These are phyloP conservation scores for Tapirus indicus DNA, from an alignment of 2,797 vertebrate species.

Conservation along the genomic window DNA sequence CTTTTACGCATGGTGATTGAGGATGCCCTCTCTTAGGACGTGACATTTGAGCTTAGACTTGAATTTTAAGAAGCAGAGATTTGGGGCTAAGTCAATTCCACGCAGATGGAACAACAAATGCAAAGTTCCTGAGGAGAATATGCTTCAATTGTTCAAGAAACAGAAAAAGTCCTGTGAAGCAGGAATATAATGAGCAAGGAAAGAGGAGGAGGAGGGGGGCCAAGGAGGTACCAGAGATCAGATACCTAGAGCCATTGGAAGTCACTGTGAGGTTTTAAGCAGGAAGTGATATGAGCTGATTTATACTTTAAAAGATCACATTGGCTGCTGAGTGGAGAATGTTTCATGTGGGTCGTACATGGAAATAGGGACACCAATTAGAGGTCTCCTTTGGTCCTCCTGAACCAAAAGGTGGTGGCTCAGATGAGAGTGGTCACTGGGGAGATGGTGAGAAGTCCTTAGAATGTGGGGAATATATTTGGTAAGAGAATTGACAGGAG, in stretches of 20 bases:
- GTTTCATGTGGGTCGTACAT: neutral
- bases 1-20: neutral
- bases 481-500: neutral
- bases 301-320: neutral
- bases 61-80: constrained; percentile 46
- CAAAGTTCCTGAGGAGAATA: neutral
- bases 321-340: neutral
- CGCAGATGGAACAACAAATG: neutral
- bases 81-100: neutral
- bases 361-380: neutral
- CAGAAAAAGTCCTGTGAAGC: neutral
- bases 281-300: neutral
- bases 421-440: neutral
- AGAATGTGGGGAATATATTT: neutral
- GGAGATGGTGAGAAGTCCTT: neutral
- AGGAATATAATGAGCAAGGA: neutral
- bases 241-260: neutral
- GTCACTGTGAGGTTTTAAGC: neutral
- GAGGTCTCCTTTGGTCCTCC: neutral
- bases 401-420: neutral
- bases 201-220: neutral
- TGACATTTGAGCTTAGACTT: neutral
- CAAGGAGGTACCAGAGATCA: neutral
- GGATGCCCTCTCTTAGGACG: neutral
- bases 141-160: neutral